Percentiles rank a stretch among this genome's conserved stretches.
phyloP scores from a whole-genome alignment of 2,113 vertebrate genomes.

The Dendrocopos noguchii region DNA sequence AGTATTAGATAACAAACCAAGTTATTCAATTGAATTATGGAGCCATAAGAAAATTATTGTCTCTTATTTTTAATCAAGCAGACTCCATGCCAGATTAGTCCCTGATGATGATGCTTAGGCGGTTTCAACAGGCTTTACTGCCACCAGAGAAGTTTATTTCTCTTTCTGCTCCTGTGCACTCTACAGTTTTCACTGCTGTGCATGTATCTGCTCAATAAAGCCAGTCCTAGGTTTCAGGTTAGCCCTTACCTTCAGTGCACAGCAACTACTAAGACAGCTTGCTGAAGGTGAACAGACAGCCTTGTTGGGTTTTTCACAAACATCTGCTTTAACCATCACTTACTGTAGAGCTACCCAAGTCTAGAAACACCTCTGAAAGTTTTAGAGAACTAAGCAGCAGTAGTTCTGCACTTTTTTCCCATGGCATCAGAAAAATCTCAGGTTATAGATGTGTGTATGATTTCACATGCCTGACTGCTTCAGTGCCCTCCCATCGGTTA shows the following conservation, averaged over 20 bases:
- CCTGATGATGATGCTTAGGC: background rate
- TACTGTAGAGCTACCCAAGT: background rate
- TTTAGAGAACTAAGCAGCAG: background rate
- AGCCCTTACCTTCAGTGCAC: background rate
- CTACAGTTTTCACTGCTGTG: background rate
- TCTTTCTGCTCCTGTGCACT: background rate
- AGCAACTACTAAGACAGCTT: background rate
- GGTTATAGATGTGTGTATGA: constrained; percentile 27
- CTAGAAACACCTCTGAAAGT: background rate
- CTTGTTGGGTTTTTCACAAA: background rate
- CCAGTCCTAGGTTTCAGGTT: background rate
- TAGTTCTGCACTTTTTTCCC: background rate
- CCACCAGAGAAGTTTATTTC: background rate
- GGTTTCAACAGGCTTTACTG: background rate
- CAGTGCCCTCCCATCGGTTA: constrained; percentile 60
- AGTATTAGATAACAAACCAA: constrained; percentile 33
- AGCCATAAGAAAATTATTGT: constrained; percentile 57
- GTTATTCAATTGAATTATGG: constrained; percentile 52
- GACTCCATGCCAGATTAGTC: constrained; percentile 43
- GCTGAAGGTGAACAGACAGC: background rate
- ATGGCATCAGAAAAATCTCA: constrained; percentile 41
- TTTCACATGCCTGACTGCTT: constrained; percentile 70
- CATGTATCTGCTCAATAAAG: background rate
- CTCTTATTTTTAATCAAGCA: constrained; percentile 61
- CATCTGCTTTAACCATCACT: background rate